These are phyloP conservation scores for Onychomys torridus DNA, from an alignment of 2,797 vertebrate species.

Conservation along the genomic window DNA sequence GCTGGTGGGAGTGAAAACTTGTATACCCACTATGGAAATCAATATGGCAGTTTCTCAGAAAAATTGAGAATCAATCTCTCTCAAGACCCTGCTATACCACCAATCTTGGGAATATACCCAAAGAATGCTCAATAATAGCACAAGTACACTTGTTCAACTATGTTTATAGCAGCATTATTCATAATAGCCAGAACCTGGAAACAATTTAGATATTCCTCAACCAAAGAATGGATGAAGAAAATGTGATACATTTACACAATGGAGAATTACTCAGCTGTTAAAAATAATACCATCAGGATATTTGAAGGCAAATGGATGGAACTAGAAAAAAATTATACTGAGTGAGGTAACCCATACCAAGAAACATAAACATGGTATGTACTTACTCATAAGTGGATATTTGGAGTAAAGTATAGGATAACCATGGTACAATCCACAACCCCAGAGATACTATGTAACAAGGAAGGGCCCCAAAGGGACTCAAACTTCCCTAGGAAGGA, in stretches of 20 bases:
- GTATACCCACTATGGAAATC: neutral
- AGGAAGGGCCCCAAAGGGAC: neutral
- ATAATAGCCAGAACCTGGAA: neutral
- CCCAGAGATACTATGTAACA: neutral
- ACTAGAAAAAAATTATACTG: neutral
- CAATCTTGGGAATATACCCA: neutral
- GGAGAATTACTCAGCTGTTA: neutral
- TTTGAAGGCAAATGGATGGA: neutral
- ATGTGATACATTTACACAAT: neutral
- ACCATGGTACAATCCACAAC: neutral
- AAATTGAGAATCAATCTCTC: neutral
- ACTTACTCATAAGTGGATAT: neutral
- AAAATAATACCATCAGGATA: neutral
- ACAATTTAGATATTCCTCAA: neutral
- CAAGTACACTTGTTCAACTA: neutral
- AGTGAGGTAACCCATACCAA: neutral
- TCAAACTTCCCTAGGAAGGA: neutral
- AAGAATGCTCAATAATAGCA: neutral
- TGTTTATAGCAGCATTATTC: neutral
- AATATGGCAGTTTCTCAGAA: neutral
- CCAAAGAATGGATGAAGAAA: neutral
- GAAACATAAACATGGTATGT: neutral
- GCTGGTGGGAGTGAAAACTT: neutral
- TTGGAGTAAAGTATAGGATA: neutral
- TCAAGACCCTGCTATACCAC: neutral